phyloP scores from a whole-genome alignment of 2,888 invertebrate species.

The Apoda limacodes region DNA sequence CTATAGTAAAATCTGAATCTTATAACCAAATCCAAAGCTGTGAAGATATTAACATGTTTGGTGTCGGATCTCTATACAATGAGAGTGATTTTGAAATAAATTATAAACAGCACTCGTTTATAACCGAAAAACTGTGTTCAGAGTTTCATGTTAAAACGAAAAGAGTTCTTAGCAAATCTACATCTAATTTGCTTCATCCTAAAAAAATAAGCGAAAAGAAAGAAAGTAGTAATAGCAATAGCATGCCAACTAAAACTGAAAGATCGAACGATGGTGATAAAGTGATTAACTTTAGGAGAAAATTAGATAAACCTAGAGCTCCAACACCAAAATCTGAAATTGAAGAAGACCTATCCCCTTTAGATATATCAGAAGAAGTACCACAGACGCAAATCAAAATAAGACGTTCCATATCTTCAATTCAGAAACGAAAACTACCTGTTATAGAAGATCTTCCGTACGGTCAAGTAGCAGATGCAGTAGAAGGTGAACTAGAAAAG shows the following conservation, averaged over 20 bases:
- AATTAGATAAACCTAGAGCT: conserved; percentile 60
- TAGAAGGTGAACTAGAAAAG: conserved; percentile 56
- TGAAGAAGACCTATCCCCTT: conserved; percentile 43
- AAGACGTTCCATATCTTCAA: conserved; percentile 63
- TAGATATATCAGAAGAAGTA: conserved; percentile 56
- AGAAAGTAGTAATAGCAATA: conserved; percentile 59
- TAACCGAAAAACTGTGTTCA: conserved; percentile 76
- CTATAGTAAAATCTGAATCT: conserved; percentile 58
- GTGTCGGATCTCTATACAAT: conserved; percentile 66
- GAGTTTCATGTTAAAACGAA: conserved; percentile 80
- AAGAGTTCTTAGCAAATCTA: conserved; percentile 72
- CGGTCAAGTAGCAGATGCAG: conserved; percentile 77
- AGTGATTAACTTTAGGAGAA: conserved; percentile 55
- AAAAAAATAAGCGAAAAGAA: conserved; percentile 65
- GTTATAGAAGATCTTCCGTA: conserved; percentile 77
- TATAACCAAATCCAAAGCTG: conserved; percentile 66
- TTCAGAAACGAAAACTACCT: conserved; percentile 63
- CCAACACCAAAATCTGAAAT: conserved; percentile 58
- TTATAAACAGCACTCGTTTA: conserved; percentile 72
- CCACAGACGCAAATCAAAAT: conserved; percentile 58
- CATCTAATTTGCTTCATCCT: conserved; percentile 72
- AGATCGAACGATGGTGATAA: conserved; percentile 45
- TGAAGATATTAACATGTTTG: conserved; percentile 67
- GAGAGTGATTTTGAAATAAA: conserved; percentile 68
- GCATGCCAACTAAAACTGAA: conserved; percentile 64